Base-by-base conservation (phyloP, 2,113 vertebrate species). In the Heptranchias perlo region DNA sequence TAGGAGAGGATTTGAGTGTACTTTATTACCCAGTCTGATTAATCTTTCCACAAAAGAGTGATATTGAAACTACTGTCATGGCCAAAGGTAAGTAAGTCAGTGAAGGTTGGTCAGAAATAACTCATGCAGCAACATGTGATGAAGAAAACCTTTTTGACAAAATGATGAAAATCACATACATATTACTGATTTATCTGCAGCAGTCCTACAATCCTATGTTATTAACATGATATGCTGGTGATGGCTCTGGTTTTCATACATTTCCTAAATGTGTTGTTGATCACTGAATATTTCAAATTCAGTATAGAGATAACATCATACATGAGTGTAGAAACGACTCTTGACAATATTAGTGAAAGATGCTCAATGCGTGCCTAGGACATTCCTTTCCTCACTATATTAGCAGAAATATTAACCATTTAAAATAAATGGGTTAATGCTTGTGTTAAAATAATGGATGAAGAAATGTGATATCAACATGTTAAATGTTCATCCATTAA, bases 81-180 rank as follows among this genome's bases (percentile, higher is more conserved):
- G 14, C 18, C 61, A 62, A n/a, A 92, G 54, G 31, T 11, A 58
- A 65, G 39, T 44, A 39, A 39, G 3, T 25, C 23, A 23, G 31
- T 65, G n/a, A 62, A 61, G 61, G 35, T 39, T 94, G 62, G 89
- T 62, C 52, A 92, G 31, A 62, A 61, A 92, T 62, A 16, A 61
- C 31, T 62, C 13, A 62, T 39, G 64, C 35, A 23, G 35, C 35
- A 44, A 64, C n/a, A 65, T 62, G 23, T 65, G 92, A 11, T n/a
- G 6, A 44, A 39, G 25, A 65, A 65, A 13, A 94, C 11, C 92
- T 65, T 65, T 65, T 65, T 25, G 14, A 94, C 16, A 52, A 65
- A 61, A 61, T 93, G 91, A 62, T 93, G 91, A 62, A 93, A 94
- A 62, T 94, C n/a, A 44, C 23, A 1, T 23, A 94, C 39, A 94